phyloP scores from a whole-genome alignment of 2,113 vertebrate species.

The Leptobrachium ailaonicum region DNA sequence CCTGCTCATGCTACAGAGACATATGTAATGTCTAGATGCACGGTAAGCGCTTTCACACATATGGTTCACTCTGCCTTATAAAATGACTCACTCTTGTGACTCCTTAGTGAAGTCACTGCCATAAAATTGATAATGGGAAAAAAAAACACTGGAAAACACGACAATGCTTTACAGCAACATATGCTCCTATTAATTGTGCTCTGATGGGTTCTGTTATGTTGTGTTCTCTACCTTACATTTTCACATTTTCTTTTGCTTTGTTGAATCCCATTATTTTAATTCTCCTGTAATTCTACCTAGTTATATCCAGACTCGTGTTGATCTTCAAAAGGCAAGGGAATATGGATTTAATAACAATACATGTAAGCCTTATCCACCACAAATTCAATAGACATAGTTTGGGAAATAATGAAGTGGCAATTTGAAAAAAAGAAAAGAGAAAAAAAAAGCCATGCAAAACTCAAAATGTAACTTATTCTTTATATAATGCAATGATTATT shows the following conservation, averaged over 20 bases:
- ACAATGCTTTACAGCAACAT: conserved; percentile 47
- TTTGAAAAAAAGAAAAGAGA: conserved; percentile 15
- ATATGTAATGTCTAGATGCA: conserved; percentile 78
- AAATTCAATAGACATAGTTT: background rate
- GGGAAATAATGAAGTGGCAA: conserved; percentile 31
- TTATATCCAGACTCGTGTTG: conserved; percentile 16
- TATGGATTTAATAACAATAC: conserved; percentile 23
- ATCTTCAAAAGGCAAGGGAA: conserved; percentile 17
- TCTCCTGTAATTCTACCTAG: background rate
- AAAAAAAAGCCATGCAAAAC: background rate
- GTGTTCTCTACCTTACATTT: conserved; percentile 10
- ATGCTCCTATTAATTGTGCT: conserved; percentile 10
- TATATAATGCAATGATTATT: conserved; percentile 2
- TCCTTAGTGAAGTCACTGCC: conserved; percentile 69
- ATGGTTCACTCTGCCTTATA: conserved; percentile 73
- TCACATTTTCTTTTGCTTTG: background rate
- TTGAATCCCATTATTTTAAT: background rate
- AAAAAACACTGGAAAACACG: conserved; percentile 68
- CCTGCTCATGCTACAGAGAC: conserved; percentile 68
- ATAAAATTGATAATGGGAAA: conserved; percentile 79
- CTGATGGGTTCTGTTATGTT: background rate
- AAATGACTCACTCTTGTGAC: conserved; percentile 74
- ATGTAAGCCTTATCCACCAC: conserved; percentile 14
- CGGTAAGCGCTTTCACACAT: conserved; percentile 72
- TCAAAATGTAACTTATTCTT: conserved; percentile 19